Conservation (phyloP, 2,797 vertebrate genomes). For the Cryptoblepharus egeriae region DNA sequence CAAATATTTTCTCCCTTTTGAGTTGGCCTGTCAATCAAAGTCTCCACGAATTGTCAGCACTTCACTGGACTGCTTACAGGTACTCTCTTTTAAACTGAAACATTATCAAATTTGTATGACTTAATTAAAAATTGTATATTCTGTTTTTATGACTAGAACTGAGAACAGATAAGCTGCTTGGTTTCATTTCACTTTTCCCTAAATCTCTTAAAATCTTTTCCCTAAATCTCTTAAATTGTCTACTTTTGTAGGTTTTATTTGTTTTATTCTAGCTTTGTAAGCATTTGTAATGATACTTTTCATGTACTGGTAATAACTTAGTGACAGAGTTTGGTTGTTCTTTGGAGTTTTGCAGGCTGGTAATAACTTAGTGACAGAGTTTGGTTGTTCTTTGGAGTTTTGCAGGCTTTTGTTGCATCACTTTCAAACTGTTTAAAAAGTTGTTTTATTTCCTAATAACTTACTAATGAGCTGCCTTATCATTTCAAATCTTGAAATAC, state of each 20-base stretch:
- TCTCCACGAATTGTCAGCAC: slow-evolving; percentile 96
- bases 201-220: background rate
- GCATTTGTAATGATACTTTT: background rate
- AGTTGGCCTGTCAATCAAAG: slow-evolving; percentile 97
- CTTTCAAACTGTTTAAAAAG: background rate
- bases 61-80: slow-evolving; percentile 96
- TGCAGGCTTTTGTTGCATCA: no score
- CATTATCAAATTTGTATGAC: background rate
- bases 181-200: background rate
- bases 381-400: background rate
- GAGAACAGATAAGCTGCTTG: background rate
- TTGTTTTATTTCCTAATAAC: background rate
- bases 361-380: background rate
- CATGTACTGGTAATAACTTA: no score
- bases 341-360: background rate
- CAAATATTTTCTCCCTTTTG: slow-evolving; percentile 96
- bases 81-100: slow-evolving; percentile 46
- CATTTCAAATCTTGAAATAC: background rate
- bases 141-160: background rate
- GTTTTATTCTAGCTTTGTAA: background rate
- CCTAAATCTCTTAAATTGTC: background rate
- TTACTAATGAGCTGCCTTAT: background rate
- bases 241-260: background rate
- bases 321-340: background rate
- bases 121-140: background rate